Conservation (phyloP, 2,797 vertebrate species). For the Liasis olivaceus region DNA sequence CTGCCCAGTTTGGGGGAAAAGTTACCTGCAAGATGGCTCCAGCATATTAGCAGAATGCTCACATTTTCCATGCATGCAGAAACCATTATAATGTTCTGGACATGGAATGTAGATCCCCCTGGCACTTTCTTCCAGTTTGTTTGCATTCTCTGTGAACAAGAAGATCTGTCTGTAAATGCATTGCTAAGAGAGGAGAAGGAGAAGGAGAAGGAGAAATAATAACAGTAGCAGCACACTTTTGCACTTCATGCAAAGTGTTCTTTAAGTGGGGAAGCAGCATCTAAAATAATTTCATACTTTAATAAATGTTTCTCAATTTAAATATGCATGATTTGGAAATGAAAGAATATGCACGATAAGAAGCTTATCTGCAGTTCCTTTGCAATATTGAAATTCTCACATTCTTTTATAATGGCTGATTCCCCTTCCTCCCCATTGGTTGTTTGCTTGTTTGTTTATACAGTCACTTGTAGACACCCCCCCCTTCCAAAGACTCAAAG, state of each 20-base stretch:
- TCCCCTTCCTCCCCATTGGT: background rate
- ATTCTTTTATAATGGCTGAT: background rate
- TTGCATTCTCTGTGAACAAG: slow-evolving; percentile 80
- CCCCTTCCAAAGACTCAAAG: background rate
- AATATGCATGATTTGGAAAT: slow-evolving; percentile 45
- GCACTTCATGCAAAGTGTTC: slow-evolving; percentile 19
- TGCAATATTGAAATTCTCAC: slow-evolving; percentile 1
- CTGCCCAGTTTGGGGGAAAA: slow-evolving; percentile 11
- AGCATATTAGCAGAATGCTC: slow-evolving; percentile 89
- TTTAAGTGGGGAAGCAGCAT: slow-evolving; percentile 19
- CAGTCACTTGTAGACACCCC: background rate
- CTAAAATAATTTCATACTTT: slow-evolving; percentile 24
- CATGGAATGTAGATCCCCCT: slow-evolving; percentile 91
- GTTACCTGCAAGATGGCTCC: slow-evolving; percentile 96
- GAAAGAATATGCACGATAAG: slow-evolving; percentile 11
- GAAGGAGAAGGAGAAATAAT: slow-evolving; percentile 21
- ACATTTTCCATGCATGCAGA: slow-evolving; percentile 96
- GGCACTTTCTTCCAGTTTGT: slow-evolving; percentile 84
- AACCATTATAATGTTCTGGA: slow-evolving; percentile 93
- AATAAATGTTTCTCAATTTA: slow-evolving; percentile 41
- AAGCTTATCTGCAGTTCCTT: slow-evolving; percentile 44
- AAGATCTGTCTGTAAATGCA: slow-evolving; percentile 42
- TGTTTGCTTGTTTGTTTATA: background rate
- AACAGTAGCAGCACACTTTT: background rate
- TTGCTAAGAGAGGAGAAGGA: background rate